Base-by-base conservation (phyloP, 2,113 vertebrate species). In the Peromyscus californicus region DNA sequence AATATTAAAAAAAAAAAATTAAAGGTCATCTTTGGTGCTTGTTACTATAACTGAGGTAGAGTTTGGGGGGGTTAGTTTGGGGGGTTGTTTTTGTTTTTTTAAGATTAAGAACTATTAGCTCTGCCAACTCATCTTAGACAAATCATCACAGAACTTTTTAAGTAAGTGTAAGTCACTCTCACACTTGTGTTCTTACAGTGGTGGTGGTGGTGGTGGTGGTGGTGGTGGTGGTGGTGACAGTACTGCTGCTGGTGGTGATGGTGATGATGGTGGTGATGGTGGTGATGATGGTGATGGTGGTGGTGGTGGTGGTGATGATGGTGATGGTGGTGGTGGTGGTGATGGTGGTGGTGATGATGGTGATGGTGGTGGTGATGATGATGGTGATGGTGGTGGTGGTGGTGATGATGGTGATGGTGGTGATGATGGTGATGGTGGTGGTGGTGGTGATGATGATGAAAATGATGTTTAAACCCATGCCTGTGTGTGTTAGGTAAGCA, bases 121-220 rank as follows among this genome's bases (percentile, higher is more conserved):
- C 63, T 78, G 7, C 19, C 82, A 48, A 17, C 12, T 94, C 24
- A 92, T n/a, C 54, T 39, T 31, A 85, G 39, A 82, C 63, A 95
- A 97, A 90, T 61, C 33, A 82, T 42, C 75, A 12, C 89, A 94
- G 65, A 92, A 48, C 12, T 88, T 93, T 93, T 95, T 90, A 87
- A 97, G 54, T 61, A 76, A 91, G 36, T 88, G 26, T 83, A 74
- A 86, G 26, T 63, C 51, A 39, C 42, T 84, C 76, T 42, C 29
- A 48, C 85, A 42, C 7, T 51, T 86, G 26, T 48, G 26, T 10
- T 26, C 15, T 42, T 45, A 63, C n/a, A 19, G 45, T 31, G 45
- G n/a, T 75, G 21, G 11, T 26, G 1, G 17, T 13, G n/a, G 10
- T 29, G 51, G 5, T 51, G 5, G 5, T 16, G 19, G 12, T 67